phyloP scores from a whole-genome alignment of 2,888 invertebrate genomes.

The Zonitis immaculata region DNA sequence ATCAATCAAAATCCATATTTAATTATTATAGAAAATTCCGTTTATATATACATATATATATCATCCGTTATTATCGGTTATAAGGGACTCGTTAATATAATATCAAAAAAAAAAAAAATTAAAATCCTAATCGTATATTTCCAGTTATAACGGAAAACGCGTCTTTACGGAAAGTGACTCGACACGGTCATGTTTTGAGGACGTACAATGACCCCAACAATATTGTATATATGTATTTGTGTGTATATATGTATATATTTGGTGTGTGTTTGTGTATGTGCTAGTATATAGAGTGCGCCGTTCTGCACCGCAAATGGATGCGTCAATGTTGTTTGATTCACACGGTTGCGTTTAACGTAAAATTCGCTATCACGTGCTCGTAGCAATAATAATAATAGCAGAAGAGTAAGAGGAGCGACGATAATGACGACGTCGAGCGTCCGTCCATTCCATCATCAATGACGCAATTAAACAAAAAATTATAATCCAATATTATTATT shows the following conservation, averaged over 20 bases:
- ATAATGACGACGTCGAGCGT: background rate
- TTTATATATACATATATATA: no score
- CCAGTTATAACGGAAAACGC: slow-evolving; percentile 22
- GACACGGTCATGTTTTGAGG: slow-evolving; percentile 44
- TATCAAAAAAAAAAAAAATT: no score
- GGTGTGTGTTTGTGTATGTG: no score
- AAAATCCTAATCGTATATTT: background rate
- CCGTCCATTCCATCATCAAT: background rate
- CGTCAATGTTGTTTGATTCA: slow-evolving; percentile 29
- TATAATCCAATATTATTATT: no score
- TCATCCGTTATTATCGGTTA: no score
- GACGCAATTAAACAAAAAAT: background rate
- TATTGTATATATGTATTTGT: background rate
- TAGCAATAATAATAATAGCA: no score
- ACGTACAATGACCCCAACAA: slow-evolving; percentile 44
- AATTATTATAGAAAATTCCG: no score
- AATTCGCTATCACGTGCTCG: no score
- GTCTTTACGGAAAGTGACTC: slow-evolving; percentile 31
- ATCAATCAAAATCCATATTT: no score
- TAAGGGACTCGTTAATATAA: no score
- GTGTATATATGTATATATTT: no score
- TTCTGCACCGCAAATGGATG: slow-evolving; percentile 43
- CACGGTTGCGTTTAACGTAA: slow-evolving; percentile 25
- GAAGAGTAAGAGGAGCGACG: background rate
- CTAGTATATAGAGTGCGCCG: slow-evolving; percentile 8